Evolutionary conservation across 2,888 invertebrate genomes (phyloP).

Genomic region (Rotaria magnacalcarata): DNA sequence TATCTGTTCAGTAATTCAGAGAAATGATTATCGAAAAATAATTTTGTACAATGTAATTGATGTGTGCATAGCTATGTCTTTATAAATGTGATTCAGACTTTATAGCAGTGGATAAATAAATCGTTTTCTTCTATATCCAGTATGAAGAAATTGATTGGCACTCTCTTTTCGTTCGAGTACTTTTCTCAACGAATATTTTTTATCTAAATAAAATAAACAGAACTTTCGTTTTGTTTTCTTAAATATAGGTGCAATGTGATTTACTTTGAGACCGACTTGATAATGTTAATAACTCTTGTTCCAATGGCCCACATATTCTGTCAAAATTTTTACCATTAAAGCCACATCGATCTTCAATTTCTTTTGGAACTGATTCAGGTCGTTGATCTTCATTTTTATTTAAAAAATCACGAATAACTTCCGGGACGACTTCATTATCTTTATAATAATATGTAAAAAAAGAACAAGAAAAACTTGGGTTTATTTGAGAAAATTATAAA

Average conservation of each 20-base stretch:
- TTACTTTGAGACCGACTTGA: neutral
- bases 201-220: neutral
- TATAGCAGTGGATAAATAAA: neutral
- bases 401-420: neutral
- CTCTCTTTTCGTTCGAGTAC: neutral
- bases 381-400: neutral
- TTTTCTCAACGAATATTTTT: neutral
- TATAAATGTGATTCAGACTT: neutral
- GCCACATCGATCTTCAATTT: neutral
- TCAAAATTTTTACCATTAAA: neutral
- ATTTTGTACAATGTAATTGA: neutral
- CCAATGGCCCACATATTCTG: neutral
- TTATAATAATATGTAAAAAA: neutral
- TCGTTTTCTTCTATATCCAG: neutral
- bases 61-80: neutral
- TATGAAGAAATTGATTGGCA: conserved; percentile 2
- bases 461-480: neutral
- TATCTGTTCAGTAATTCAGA: neutral
- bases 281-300: neutral
- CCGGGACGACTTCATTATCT: no score
- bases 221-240: neutral
- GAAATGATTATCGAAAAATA: neutral
- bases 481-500: neutral
- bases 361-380: neutral
- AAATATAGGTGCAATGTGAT: neutral